A percentile compares a stretch with the other conserved stretches of the same genome.
Conservation (phyloP, 2,797 vertebrate genomes). For the Potorous gilbertii region DNA sequence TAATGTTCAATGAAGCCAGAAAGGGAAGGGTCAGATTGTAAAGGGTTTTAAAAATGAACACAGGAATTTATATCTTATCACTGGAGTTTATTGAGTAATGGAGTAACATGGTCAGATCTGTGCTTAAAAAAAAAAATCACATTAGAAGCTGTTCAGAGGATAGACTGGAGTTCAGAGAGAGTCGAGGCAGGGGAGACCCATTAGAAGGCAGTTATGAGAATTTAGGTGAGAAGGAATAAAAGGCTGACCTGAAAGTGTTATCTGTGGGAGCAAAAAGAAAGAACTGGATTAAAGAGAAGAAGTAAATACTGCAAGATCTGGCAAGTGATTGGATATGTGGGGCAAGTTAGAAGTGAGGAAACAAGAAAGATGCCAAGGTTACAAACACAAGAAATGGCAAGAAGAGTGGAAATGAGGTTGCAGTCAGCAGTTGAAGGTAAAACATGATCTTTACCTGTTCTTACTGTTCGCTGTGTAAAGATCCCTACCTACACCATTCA, state of each 20-base stretch:
- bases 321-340: not conserved
- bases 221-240: not conserved
- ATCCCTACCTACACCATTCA: not conserved
- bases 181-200: not conserved
- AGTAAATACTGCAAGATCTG: not conserved
- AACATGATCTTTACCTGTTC: not conserved
- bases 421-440: not conserved
- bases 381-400: not conserved
- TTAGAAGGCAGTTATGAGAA: not conserved
- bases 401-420: slow-evolving; percentile 14
- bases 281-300: not conserved
- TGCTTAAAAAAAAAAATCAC: not conserved
- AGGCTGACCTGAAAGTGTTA: not conserved
- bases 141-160: not conserved
- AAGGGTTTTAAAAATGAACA: not conserved
- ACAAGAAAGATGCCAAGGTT: not conserved
- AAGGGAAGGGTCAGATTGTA: not conserved
- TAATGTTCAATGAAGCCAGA: not conserved
- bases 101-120: not conserved
- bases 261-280: not conserved
- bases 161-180: not conserved
- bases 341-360: not conserved
- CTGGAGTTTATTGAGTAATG: not conserved
- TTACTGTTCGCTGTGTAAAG: not conserved
- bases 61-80: not conserved